Evolutionary conservation across 1,140 invertebrate genomes (phyloP).

Genomic region (Lerema accius): DNA sequence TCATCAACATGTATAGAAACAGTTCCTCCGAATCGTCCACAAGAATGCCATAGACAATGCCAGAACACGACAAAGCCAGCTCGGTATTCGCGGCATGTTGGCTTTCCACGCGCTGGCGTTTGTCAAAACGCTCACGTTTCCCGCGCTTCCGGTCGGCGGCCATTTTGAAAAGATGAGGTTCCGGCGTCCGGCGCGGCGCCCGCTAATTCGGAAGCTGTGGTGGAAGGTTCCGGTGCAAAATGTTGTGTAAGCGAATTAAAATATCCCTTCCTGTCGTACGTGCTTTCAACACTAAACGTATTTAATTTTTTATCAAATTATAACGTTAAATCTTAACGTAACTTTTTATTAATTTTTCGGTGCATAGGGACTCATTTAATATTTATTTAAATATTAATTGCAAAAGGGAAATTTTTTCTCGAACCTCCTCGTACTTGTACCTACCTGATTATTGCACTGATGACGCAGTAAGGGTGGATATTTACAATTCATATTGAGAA

Average conservation of each 20-base stretch:
- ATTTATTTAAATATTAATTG: too few species aligned
- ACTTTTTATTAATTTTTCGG: too few species aligned
- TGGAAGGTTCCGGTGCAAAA: constrained; percentile 68
- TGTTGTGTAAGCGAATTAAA: constrained; percentile 76
- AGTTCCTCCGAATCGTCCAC: not conserved
- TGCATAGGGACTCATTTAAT: too few species aligned
- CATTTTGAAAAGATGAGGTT: constrained; percentile 77
- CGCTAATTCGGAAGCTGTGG: constrained; percentile 68
- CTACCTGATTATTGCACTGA: too few species aligned
- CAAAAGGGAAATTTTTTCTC: too few species aligned
- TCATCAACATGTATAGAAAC: constrained; percentile 2
- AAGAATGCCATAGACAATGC: constrained; percentile 22
- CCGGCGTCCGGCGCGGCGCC: constrained; percentile 60
- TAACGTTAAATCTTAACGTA: too few species aligned
- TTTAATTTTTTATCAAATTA: constrained; percentile 7
- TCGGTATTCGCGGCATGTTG: constrained; percentile 59
- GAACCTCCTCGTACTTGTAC: too few species aligned
- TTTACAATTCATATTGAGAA: too few species aligned
- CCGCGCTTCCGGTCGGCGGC: constrained; percentile 68
- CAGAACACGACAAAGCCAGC: constrained; percentile 41
- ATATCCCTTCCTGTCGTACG: constrained; percentile 53
- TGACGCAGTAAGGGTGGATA: too few species aligned
- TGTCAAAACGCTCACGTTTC: constrained; percentile 78
- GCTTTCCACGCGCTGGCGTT: constrained; percentile 63
- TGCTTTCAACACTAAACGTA: constrained; percentile 39